A percentile compares a stretch with the other conserved stretches of the same genome.
Conservation (phyloP, 1,140 invertebrate species). For the Solenopsis invicta region DNA sequence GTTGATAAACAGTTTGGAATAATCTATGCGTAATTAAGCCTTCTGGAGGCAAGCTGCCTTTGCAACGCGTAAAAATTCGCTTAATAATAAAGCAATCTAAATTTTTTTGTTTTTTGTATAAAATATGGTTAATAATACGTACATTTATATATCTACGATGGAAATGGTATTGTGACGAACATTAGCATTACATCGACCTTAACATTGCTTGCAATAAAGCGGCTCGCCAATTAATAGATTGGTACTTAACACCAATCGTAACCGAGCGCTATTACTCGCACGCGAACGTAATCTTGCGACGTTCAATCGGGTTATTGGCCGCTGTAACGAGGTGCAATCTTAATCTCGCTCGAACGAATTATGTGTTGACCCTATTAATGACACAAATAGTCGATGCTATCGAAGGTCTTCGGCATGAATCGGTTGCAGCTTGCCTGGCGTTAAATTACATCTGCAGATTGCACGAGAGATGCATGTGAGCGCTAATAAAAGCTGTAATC, state of each 20-base stretch:
- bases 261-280: constrained; percentile 44
- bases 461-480: neutral
- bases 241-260: constrained; percentile 35
- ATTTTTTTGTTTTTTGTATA: neutral
- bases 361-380: constrained; percentile 66
- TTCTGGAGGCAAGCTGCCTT: neutral
- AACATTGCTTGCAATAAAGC: neutral
- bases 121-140: too few relatives aligned
- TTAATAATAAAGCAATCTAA: neutral
- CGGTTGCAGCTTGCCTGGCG: neutral
- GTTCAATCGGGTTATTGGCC: constrained; percentile 45
- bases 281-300: constrained; percentile 35
- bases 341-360: constrained; percentile 62
- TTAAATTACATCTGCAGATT: constrained; percentile 28
- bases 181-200: neutral
- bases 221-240: constrained; percentile 49
- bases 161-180: neutral
- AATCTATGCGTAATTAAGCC: neutral
- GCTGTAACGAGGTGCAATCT: constrained; percentile 47
- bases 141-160: too few relatives aligned
- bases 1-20: constrained; percentile 9
- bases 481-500: constrained; percentile 1
- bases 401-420: constrained; percentile 5
- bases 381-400: constrained; percentile 35
- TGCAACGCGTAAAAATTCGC: neutral